Conservation (phyloP, 2,888 invertebrate genomes). For the Tyria jacobaeae region DNA sequence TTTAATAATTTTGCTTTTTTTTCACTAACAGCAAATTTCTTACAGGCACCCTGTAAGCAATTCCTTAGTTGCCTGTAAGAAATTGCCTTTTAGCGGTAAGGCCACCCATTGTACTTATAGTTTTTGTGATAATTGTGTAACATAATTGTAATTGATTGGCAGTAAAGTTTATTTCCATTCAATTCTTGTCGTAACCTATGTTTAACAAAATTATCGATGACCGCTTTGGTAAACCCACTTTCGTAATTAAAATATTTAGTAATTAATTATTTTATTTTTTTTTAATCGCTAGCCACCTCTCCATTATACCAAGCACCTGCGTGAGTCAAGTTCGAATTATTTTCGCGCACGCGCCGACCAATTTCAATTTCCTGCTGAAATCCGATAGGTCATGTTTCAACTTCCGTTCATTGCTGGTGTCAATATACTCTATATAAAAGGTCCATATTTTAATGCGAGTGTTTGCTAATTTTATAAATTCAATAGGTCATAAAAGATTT, state of each 20-base stretch:
- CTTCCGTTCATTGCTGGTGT: conserved; percentile 39
- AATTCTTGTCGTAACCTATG: background rate
- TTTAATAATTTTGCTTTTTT: too few relatives aligned
- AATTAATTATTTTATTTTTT: background rate
- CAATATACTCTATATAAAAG: conserved; percentile 22
- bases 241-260: too few relatives aligned
- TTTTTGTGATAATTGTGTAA: too few relatives aligned
- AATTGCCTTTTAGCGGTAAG: too few relatives aligned
- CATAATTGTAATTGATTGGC: too few relatives aligned
- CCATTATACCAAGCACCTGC: background rate
- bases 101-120: too few relatives aligned
- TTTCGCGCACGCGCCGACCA: conserved; percentile 68
- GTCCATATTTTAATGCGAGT: conserved; percentile 2
- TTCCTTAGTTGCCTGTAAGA: too few relatives aligned
- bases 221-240: too few relatives aligned
- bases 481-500: background rate
- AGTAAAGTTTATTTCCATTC: too few relatives aligned
- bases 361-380: conserved; percentile 73
- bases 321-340: conserved; percentile 64
- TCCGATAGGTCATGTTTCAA: conserved; percentile 50
- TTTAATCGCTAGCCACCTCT: conserved; percentile 26
- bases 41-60: too few relatives aligned
- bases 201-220: background rate
- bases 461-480: conserved; percentile 4
- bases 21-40: too few relatives aligned